Evolutionary conservation across 1,140 invertebrate species (phyloP).

Genomic region (Listronotus bonariensis): DNA sequence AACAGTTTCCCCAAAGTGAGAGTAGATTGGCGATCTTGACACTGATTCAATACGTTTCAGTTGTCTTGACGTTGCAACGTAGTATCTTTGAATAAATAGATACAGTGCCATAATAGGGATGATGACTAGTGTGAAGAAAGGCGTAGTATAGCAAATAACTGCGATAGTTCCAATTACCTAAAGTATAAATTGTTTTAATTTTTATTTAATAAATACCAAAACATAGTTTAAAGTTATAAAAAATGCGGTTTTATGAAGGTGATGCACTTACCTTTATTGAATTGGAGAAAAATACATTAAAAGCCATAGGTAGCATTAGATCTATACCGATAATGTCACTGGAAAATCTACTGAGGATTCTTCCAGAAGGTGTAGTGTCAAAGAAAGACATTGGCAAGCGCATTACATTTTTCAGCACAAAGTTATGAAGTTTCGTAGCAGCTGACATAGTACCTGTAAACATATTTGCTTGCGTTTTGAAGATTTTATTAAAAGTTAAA

Average conservation of each 20-base stretch:
- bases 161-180: conserved; percentile 84
- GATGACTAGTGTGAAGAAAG: conserved; percentile 81
- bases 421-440: conserved; percentile 61
- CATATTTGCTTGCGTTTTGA: too few species aligned
- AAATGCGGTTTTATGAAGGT: too few species aligned
- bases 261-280: conserved; percentile 31
- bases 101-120: conserved; percentile 85
- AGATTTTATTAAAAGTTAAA: too few species aligned
- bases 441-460: conserved; percentile 56
- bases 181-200: conserved; percentile 47
- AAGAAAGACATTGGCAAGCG: conserved; percentile 74
- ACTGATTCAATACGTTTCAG: conserved; percentile 94
- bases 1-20: conserved; percentile 95
- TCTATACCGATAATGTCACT: conserved; percentile 45
- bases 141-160: conserved; percentile 89
- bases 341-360: conserved; percentile 71
- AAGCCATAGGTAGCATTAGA: conserved; percentile 33
- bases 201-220: too few species aligned
- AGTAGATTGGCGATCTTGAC: conserved; percentile 95
- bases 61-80: conserved; percentile 91
- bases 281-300: conserved; percentile 33
- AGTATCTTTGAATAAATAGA: conserved; percentile 92
- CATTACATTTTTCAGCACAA: conserved; percentile 67
- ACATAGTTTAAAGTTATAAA: too few species aligned
- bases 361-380: conserved; percentile 72